These are phyloP conservation scores for Gonatopus flavifemur DNA, from an alignment of 1,140 invertebrate genomes.

Conservation along the genomic window DNA sequence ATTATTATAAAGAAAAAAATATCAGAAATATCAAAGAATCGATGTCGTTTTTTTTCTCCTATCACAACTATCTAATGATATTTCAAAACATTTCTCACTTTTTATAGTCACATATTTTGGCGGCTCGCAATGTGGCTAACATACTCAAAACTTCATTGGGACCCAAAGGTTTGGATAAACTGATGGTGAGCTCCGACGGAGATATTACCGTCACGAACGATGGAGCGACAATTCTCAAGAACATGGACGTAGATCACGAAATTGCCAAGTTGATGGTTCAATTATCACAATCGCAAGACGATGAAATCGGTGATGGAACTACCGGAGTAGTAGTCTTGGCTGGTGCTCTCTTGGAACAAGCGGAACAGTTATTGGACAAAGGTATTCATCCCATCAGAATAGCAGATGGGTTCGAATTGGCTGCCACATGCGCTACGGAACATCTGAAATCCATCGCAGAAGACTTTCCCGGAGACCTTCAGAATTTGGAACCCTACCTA, in stretches of 20 bases:
- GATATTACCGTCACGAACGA: conserved; percentile 99
- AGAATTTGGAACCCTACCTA: conserved; percentile 87
- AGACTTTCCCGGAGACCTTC: conserved; percentile 80
- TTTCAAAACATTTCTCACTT: too few relatives aligned
- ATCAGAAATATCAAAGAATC: too few relatives aligned
- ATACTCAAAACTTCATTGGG: conserved; percentile 93
- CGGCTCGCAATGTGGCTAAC: conserved; percentile 86
- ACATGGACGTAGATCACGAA: conserved; percentile 99
- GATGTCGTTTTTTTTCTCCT: too few relatives aligned
- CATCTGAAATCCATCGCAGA: conserved; percentile 89
- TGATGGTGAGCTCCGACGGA: conserved; percentile 96
- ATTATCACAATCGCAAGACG: conserved; percentile 97
- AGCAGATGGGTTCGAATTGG: conserved; percentile 98
- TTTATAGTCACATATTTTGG: conserved; percentile 94
- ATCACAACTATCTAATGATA: too few relatives aligned
- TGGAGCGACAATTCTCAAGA: conserved; percentile 98
- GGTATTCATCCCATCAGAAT: conserved; percentile 99
- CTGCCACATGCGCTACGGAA: conserved; percentile 85
- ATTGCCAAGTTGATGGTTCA: conserved; percentile 98
- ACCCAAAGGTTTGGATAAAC: conserved; percentile 95
- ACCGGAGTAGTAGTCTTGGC: conserved; percentile 95
- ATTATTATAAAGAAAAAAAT: too few relatives aligned
- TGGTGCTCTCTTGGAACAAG: conserved; percentile 94
- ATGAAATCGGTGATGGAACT: conserved; percentile 99
- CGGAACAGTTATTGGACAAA: conserved; percentile 88